phyloP scores from a whole-genome alignment of 2,888 invertebrate genomes.

The Ophion obscuratus region DNA sequence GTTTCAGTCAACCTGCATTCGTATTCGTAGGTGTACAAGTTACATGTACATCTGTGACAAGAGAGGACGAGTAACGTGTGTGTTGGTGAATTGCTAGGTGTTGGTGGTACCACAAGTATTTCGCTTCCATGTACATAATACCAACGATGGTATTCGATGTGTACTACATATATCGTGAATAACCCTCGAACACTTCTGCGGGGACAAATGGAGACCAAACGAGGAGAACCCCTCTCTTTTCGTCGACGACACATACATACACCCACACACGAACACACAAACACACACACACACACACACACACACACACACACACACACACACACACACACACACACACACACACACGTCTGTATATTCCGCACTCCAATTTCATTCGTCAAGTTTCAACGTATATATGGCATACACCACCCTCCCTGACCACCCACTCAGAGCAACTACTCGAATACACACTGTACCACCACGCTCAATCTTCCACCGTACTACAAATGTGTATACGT shows the following conservation, averaged over 20 bases:
- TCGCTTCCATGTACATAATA: slow-evolving; percentile 27
- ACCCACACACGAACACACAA: slow-evolving; percentile 10
- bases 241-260: slow-evolving; percentile 30
- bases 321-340: slow-evolving; percentile 13
- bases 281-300: background rate
- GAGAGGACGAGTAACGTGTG: slow-evolving; percentile 14
- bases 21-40: background rate
- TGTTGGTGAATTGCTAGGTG: slow-evolving; percentile 46
- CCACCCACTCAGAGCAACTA: slow-evolving; percentile 70
- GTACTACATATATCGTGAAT: slow-evolving; percentile 58
- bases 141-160: slow-evolving; percentile 37
- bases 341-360: slow-evolving; percentile 1
- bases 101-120: slow-evolving; percentile 63
- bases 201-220: slow-evolving; percentile 77
- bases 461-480: slow-evolving; percentile 67
- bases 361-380: slow-evolving; percentile 54
- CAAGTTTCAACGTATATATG: slow-evolving; percentile 39
- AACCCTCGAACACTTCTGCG: slow-evolving; percentile 73
- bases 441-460: slow-evolving; percentile 66
- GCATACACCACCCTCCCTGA: slow-evolving; percentile 62
- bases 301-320: slow-evolving; percentile 9
- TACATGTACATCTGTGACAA: background rate
- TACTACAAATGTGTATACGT: slow-evolving; percentile 17
- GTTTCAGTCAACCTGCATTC: background rate
- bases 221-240: slow-evolving; percentile 68